Percentiles rank a stretch among this genome's conserved stretches.
phyloP scores from a whole-genome alignment of 1,140 invertebrate genomes.

The Aethina tumida region DNA sequence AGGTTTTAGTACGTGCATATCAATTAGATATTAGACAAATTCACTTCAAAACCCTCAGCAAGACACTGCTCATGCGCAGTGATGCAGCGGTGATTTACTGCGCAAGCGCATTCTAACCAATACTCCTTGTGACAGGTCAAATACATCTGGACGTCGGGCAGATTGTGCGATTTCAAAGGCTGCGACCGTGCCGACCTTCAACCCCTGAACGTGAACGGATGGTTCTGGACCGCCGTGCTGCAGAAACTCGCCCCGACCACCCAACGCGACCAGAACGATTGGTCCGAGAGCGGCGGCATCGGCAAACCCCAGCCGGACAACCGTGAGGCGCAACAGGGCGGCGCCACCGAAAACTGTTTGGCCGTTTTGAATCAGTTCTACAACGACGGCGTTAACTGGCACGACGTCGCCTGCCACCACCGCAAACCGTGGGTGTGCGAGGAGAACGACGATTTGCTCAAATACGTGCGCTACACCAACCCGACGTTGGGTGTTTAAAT shows the following conservation, averaged over 20 bases:
- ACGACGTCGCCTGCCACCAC: conserved; percentile 77
- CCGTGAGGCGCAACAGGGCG: conserved; percentile 62
- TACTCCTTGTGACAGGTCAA: conserved; percentile 46
- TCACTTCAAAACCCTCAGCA: no score
- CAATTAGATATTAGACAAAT: no score
- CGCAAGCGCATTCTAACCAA: no score
- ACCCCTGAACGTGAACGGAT: conserved; percentile 67
- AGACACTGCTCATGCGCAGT: no score
- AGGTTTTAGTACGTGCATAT: no score
- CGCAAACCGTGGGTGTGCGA: conserved; percentile 76
- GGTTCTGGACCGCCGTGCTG: conserved; percentile 79
- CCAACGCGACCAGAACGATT: conserved; percentile 67
- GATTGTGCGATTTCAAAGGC: conserved; percentile 74
- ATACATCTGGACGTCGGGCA: conserved; percentile 81
- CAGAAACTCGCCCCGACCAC: conserved; percentile 68
- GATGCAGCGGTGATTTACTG: no score
- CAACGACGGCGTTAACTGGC: conserved; percentile 78
- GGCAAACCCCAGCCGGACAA: conserved; percentile 75
- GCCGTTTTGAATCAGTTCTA: conserved; percentile 76
- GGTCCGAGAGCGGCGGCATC: conserved; percentile 70
- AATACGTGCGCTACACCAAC: conserved; percentile 69
- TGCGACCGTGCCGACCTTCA: conserved; percentile 68
- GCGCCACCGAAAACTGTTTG: conserved; percentile 68
- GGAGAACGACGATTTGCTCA: conserved; percentile 67
- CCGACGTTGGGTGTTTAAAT: conserved; percentile 58